Conservation (phyloP, 2,888 invertebrate species). For the Eueremaeus valkanovi region DNA sequence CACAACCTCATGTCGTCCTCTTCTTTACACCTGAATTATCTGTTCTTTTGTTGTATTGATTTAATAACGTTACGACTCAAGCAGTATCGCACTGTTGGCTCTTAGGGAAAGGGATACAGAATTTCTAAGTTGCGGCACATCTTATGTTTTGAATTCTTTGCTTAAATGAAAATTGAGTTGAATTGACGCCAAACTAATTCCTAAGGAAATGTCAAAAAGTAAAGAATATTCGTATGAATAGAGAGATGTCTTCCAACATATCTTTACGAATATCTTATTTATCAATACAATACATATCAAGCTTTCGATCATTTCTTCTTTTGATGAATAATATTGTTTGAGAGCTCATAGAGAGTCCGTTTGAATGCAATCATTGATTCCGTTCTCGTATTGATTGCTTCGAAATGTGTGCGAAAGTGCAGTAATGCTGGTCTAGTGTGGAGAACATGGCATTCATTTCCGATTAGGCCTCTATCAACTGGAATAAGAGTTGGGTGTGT, state of each 20-base stretch:
- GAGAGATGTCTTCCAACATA: too few species aligned
- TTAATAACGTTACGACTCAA: neutral
- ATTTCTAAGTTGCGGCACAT: neutral
- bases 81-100: neutral
- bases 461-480: neutral
- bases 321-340: neutral
- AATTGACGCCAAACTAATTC: too few species aligned
- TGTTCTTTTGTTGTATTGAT: neutral
- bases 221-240: too few species aligned
- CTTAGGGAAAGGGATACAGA: neutral
- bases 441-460: neutral
- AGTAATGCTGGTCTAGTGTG: neutral
- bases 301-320: neutral
- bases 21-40: conserved; percentile 20
- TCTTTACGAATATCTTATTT: neutral
- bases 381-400: neutral
- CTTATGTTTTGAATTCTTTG: neutral
- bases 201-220: too few species aligned
- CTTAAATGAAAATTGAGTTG: neutral
- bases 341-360: neutral
- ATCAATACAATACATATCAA: neutral
- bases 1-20: neutral
- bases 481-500: neutral
- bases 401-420: neutral
- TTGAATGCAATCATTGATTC: neutral